These are phyloP conservation scores for Alosa alosa DNA, from an alignment of 2,113 vertebrate species.

Conservation along the genomic window DNA sequence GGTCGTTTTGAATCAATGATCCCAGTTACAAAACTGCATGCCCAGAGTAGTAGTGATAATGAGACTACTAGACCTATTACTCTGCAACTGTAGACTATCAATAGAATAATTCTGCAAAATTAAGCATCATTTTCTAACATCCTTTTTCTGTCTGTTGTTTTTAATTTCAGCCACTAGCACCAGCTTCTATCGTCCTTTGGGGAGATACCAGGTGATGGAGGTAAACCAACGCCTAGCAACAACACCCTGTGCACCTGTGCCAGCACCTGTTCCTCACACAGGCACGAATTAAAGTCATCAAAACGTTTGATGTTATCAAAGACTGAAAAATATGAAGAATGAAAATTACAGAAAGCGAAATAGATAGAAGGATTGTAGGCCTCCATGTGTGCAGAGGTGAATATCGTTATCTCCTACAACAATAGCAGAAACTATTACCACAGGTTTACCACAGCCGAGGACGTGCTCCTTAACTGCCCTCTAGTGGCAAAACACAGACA, in stretches of 20 bases:
- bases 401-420: background rate
- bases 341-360: background rate
- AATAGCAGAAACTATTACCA: background rate
- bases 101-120: background rate
- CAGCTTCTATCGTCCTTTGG: background rate
- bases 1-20: constrained; percentile 54
- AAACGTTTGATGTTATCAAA: background rate
- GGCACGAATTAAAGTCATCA: background rate
- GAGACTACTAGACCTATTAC: background rate
- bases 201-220: background rate
- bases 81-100: background rate
- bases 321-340: background rate
- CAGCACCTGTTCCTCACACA: background rate
- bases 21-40: constrained; percentile 22
- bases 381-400: background rate
- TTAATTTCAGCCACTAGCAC: background rate
- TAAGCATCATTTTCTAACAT: background rate
- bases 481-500: background rate
- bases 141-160: background rate
- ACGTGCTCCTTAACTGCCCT: background rate
- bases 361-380: background rate
- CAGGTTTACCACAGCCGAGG: background rate
- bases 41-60: background rate
- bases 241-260: constrained; percentile 39
- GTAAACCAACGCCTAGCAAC: constrained; percentile 49